phyloP scores from a whole-genome alignment of 2,888 invertebrate genomes.

The Megalurothrips usitatus region DNA sequence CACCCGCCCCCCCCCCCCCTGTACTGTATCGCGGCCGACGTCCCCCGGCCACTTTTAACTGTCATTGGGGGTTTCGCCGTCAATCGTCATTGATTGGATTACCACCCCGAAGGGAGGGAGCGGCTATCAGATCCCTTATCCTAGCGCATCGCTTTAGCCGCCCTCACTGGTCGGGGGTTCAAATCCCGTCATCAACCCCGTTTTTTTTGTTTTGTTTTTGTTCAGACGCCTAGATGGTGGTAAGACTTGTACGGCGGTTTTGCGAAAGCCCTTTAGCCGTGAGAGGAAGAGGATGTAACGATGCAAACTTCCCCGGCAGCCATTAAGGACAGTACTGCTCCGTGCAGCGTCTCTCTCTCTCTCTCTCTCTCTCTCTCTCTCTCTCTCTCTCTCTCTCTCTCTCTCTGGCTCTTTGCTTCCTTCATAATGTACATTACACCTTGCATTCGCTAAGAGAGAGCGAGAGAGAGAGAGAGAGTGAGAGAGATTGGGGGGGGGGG shows the following conservation, averaged over 20 bases:
- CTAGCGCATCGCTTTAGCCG: background rate
- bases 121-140: background rate
- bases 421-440: background rate
- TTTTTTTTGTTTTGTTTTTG: background rate
- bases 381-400: too few species aligned
- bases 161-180: background rate
- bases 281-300: too few species aligned
- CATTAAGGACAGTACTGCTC: too few species aligned
- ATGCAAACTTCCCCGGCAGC: too few species aligned
- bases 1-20: too few species aligned
- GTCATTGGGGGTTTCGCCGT: background rate
- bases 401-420: too few species aligned
- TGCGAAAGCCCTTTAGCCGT: too few species aligned
- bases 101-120: background rate
- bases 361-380: too few species aligned
- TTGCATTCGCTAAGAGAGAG: background rate
- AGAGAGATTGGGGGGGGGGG: background rate
- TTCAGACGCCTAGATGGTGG: too few species aligned
- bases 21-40: too few species aligned
- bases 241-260: too few species aligned
- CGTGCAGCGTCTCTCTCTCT: too few species aligned
- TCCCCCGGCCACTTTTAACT: background rate
- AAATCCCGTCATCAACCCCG: background rate
- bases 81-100: conserved; percentile 1
- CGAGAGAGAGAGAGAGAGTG: background rate